These are phyloP conservation scores for Eristalis intricaria DNA, from an alignment of 2,888 invertebrate genomes.

Conservation along the genomic window DNA sequence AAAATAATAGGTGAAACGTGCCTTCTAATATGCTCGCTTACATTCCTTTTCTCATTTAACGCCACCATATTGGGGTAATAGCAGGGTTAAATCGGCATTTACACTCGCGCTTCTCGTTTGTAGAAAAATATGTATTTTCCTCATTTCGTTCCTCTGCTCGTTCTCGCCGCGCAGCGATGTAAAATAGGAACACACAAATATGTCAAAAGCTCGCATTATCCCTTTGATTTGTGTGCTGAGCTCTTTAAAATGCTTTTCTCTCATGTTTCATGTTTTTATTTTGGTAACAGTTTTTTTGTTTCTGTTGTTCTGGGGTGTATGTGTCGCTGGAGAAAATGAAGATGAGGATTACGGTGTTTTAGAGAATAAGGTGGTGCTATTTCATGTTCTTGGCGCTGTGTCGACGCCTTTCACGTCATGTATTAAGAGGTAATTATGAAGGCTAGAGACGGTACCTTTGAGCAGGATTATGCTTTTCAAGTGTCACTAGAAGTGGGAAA, in stretches of 20 bases:
- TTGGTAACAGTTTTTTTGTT: not conserved
- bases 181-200: constrained; percentile 34
- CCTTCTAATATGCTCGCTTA: constrained; percentile 22
- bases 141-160: not conserved
- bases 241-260: constrained; percentile 39
- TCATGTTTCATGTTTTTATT: not conserved
- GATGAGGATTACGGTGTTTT: not conserved
- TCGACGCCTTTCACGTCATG: not conserved
- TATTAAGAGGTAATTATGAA: not conserved
- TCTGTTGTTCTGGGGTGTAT: too few species aligned
- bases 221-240: constrained; percentile 51
- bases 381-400: not conserved
- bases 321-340: not conserved
- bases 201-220: constrained; percentile 61
- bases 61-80: constrained; percentile 47
- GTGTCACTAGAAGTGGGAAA: too few species aligned
- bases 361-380: not conserved
- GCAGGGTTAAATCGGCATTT: constrained; percentile 52
- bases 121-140: not conserved
- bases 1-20: constrained; percentile 58
- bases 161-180: not conserved
- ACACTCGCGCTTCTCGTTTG: constrained; percentile 12
- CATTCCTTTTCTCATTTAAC: constrained; percentile 34
- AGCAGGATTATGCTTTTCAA: not conserved
- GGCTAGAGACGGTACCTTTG: not conserved